Evolutionary conservation across 2,888 invertebrate genomes (phyloP), one percentile per base, ranked within the genome.

Genomic region (Eubasilissa splendida): DNA sequence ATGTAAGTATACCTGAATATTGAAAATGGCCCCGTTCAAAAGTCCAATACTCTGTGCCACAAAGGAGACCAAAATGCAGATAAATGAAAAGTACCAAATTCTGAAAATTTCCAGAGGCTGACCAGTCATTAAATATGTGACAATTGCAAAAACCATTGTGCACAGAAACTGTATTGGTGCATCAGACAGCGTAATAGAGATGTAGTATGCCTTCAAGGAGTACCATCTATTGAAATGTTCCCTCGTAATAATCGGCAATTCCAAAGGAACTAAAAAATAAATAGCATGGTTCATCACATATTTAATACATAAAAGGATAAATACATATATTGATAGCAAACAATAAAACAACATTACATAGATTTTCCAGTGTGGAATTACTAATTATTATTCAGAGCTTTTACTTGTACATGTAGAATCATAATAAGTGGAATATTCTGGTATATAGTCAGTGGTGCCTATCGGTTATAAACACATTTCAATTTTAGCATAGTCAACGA

Each of bases 151-250:
- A 7, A 93, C 87, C 10, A 95, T 87, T 0, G 96, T 96, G 85
- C 94, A 95, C 33, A 94, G 87, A 0, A 94, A 88, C 90, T 96
- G 97, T 83, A 95, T 93, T 0, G 97, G 97, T 84, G 97, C 90
- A 86, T 97, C 96, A 0, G 96, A 93, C 74, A 95, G 87, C 5
- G 96, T 93, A 70, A 95, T 94, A 10, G 96, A 95, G 31, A 94
- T 87, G 86, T 95, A 97, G 88, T 96, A 96, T 0, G 96, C 94
- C 73, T 94, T 93, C 2, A 96, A 89, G 31, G 95, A 95, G 88
- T 97, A 97, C 97, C 97, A 97, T 80, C 96, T 93, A 88, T 97
- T 97, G 85, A 96, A 95, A 86, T 96, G 95, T 86, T 97, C 97
- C 73, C 96, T 90, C 3, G 93, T 92, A 77, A 96, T 93, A 79